Evolutionary conservation across 2,113 vertebrate species (phyloP).

Genomic region (Tichodroma muraria): DNA sequence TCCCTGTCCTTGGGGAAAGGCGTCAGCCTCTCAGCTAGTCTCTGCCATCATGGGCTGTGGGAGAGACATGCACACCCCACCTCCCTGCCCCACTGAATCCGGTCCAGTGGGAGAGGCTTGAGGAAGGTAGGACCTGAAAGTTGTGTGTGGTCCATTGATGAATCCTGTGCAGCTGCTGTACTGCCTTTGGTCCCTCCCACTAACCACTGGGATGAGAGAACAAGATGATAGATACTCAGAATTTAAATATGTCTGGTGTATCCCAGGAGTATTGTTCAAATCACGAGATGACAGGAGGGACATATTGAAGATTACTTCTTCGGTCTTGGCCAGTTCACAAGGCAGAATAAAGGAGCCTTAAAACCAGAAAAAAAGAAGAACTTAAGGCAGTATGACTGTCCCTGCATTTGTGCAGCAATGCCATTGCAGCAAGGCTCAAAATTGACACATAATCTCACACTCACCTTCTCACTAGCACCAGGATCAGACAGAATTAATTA

Average conservation of each 20-base stretch:
- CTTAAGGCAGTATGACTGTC: not conserved
- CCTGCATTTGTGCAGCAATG: not conserved
- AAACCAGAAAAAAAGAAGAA: not conserved
- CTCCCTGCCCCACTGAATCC: too few relatives aligned
- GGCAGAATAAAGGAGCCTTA: not conserved
- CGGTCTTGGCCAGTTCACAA: not conserved
- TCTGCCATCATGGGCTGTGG: not conserved
- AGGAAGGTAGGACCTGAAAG: not conserved
- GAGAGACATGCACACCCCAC: not conserved
- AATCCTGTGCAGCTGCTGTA: not conserved
- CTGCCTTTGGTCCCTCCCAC: not conserved
- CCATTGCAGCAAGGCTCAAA: not conserved
- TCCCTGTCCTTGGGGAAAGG: not conserved
- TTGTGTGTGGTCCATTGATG: fast-evolving
- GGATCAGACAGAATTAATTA: not conserved
- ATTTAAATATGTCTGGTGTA: not conserved
- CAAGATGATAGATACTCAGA: not conserved
- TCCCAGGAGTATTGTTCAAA: not conserved
- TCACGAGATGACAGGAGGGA: not conserved
- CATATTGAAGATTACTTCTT: not conserved
- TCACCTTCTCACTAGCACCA: not conserved
- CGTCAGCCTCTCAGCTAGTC: not conserved
- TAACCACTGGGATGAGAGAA: not conserved
- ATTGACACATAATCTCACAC: not conserved
- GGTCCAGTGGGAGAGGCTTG: not conserved